Percentiles rank a stretch among this genome's conserved stretches.
Evolutionary conservation across 2,113 vertebrate genomes (phyloP).

Genomic region (Mus spicilegus): DNA sequence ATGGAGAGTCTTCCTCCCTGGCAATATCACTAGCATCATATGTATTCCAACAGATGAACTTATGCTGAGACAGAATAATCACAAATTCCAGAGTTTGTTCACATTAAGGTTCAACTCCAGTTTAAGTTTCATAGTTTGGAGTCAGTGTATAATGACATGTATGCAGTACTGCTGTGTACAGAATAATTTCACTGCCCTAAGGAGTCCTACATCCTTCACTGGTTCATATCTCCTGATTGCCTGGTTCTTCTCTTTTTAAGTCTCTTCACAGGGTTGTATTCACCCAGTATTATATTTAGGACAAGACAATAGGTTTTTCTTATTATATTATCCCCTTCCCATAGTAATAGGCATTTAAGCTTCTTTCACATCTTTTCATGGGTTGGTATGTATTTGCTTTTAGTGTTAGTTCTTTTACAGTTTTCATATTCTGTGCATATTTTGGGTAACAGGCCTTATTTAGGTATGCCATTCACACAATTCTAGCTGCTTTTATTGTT

Average conservation of each 20-base stretch:
- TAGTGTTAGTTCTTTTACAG: too few relatives aligned
- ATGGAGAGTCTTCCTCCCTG: accelerated
- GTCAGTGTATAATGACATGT: neutral
- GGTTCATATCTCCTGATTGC: too few relatives aligned
- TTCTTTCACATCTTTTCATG: too few relatives aligned
- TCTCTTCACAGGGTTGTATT: neutral
- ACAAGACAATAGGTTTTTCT: neutral
- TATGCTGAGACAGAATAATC: neutral
- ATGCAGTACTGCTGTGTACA: neutral
- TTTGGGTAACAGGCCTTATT: too few relatives aligned
- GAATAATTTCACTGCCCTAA: neutral
- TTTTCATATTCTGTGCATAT: too few relatives aligned
- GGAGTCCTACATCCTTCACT: neutral
- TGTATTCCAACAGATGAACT: neutral
- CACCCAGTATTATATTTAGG: neutral
- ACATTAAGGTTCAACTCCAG: neutral
- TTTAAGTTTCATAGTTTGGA: neutral
- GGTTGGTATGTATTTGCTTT: too few relatives aligned
- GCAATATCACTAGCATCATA: neutral
- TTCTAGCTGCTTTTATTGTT: too few relatives aligned
- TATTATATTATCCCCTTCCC: too few relatives aligned
- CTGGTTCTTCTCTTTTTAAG: neutral
- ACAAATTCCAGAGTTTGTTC: neutral
- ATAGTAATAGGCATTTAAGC: too few relatives aligned
- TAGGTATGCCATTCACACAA: too few relatives aligned